Evolutionary conservation across 2,797 vertebrate species (phyloP).

Genomic region (Furcifer pardalis): DNA sequence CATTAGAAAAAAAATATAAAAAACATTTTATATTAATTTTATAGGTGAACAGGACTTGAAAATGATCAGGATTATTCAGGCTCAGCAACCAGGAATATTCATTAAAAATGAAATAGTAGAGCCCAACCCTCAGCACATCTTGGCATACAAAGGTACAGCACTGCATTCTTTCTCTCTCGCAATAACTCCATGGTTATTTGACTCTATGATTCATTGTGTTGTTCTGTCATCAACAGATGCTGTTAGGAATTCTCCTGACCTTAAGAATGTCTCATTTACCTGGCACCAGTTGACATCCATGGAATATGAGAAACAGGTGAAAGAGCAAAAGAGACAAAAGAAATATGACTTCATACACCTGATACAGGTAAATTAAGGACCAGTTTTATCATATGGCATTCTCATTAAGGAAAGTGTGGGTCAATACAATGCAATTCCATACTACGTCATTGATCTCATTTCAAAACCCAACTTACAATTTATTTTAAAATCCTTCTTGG

Average conservation of each 20-base stretch:
- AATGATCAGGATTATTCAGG: constrained; percentile 68
- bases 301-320: constrained; percentile 81
- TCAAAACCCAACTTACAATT: background rate
- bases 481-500: background rate
- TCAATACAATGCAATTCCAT: background rate
- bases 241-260: constrained; percentile 74
- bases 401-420: background rate
- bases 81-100: constrained; percentile 49
- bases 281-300: constrained; percentile 84
- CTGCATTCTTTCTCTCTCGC: background rate
- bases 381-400: background rate
- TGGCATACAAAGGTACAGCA: constrained; percentile 65
- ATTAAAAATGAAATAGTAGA: constrained; percentile 64
- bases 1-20: background rate
- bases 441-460: background rate
- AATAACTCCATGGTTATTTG: background rate
- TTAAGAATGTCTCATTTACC: constrained; percentile 81
- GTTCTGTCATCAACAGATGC: constrained; percentile 49
- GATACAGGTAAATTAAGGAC: constrained; percentile 80
- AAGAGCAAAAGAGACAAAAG: constrained; percentile 71
- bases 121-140: constrained; percentile 65
- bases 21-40: constrained; percentile 20
- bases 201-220: background rate
- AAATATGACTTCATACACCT: constrained; percentile 90
- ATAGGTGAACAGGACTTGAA: constrained; percentile 69